Percentiles rank a stretch among this genome's conserved stretches.
These are phyloP conservation scores for Aleiodes testaceus DNA, from an alignment of 2,888 invertebrate genomes.

Conservation along the genomic window DNA sequence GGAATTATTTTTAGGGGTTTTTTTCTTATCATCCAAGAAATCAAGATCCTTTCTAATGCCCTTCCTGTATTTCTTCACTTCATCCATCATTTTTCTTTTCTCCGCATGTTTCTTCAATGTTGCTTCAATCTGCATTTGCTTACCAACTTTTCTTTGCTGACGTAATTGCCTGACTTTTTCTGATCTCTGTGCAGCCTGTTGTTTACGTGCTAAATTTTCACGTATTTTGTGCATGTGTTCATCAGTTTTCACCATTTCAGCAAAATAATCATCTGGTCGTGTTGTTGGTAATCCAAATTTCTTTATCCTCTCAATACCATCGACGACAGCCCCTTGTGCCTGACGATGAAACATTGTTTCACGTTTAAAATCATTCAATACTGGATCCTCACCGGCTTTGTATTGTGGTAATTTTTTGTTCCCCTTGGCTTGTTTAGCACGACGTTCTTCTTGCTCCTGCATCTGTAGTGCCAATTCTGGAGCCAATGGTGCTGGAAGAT, in stretches of 20 bases:
- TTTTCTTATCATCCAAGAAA: conserved; percentile 82
- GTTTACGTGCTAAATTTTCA: conserved; percentile 86
- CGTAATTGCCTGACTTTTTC: conserved; percentile 93
- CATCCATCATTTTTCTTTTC: conserved; percentile 92
- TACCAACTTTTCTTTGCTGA: conserved; percentile 93
- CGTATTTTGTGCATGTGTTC: conserved; percentile 97
- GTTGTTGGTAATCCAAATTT: conserved; percentile 84
- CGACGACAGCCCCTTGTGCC: conserved; percentile 89
- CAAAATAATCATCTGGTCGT: conserved; percentile 96
- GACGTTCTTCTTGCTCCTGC: conserved; percentile 83
- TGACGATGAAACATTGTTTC: conserved; percentile 92
- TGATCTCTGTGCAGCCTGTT: conserved; percentile 87
- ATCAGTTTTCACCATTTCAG: conserved; percentile 99
- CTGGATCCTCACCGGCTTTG: conserved; percentile 82
- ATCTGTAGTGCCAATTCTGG: conserved; percentile 88
- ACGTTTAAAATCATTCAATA: conserved; percentile 92
- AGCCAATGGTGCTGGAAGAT: conserved; percentile 85
- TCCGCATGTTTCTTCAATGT: conserved; percentile 90
- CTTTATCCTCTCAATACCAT: conserved; percentile 86
- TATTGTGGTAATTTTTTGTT: conserved; percentile 81
- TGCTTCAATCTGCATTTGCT: conserved; percentile 89
- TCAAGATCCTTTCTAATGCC: conserved; percentile 86
- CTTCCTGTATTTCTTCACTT: conserved; percentile 94
- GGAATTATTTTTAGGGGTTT: conserved; percentile 50
- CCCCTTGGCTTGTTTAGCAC: conserved; percentile 79